Conservation (phyloP, 2,888 invertebrate species). For the Euproctis similis region DNA sequence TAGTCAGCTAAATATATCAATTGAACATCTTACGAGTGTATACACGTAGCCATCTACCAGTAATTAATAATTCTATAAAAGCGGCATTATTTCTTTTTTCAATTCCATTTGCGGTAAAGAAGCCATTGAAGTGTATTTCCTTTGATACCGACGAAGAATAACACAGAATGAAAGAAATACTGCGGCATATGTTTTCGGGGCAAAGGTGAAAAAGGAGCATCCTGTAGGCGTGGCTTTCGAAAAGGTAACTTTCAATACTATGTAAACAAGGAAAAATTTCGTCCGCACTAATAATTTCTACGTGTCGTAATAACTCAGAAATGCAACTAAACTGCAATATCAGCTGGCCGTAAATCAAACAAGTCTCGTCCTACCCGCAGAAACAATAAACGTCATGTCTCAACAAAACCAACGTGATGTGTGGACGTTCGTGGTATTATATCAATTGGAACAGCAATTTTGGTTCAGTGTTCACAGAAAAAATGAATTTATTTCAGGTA, state of each 20-base stretch:
- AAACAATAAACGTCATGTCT: conserved; percentile 30
- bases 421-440: too few relatives aligned
- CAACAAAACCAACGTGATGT: neutral
- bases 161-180: conserved; percentile 5
- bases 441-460: too few relatives aligned
- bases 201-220: too few relatives aligned
- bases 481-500: too few relatives aligned
- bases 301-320: conserved; percentile 28
- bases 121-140: conserved; percentile 7
- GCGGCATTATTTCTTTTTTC: too few relatives aligned
- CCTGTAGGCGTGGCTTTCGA: too few relatives aligned
- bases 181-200: neutral
- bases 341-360: conserved; percentile 30
- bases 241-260: too few relatives aligned
- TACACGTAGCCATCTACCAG: too few relatives aligned
- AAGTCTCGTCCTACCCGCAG: conserved; percentile 18
- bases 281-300: conserved; percentile 21
- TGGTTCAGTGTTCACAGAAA: too few relatives aligned
- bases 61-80: too few relatives aligned
- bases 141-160: conserved; percentile 6
- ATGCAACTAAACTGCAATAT: conserved; percentile 39
- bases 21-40: too few relatives aligned
- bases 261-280: neutral
- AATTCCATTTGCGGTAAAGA: conserved; percentile 7
- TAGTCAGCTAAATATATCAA: too few relatives aligned